Base-by-base conservation (phyloP, 2,888 invertebrate species). In the Dione vanillae region DNA sequence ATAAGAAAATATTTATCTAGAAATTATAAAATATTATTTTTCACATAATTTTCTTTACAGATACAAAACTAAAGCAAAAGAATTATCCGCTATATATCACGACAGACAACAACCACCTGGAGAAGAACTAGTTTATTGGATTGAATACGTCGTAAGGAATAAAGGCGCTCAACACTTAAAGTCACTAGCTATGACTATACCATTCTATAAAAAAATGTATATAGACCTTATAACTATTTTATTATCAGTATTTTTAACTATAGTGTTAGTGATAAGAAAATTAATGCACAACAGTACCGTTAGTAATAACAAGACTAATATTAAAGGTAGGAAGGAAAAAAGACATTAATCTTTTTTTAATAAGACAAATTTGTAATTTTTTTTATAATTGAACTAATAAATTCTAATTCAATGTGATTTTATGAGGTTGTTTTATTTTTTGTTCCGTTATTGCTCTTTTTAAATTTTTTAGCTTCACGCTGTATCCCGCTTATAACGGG, bases 81-180 rank as follows among this genome's bases (percentile, higher is more conserved):
- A 79, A 19, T 62, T 79, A 7, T 80, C 81, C 0, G 37, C 59
- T 2, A 70, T 81, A 7, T 82, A 78, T 73, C 79, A 82, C 72
- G 74, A 81, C 56, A 75, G 81, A 7, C 74, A 75, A 0, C 61
- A 70, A 19, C 6, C 75, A 6, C 80, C 82, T 7, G 75, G 73
- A 0, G 58, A 35, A 1, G 80, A 81, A 5, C 94, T 95, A 20
- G 86, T 94, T 37, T 78, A 78, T 58, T 80, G 82, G 80, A 78
- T 78, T 54, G 77, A 80, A 41, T 76, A 79, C 65, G 80, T 80
- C 20, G 65, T 77, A 10, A 59, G 43, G 10, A 79, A 79, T 0
- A 41, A 69, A 0, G 81, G 81, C 2, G 82, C 81, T 1, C 71
- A 71, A 10, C 78, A 79, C 64, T 76, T 80, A 14, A 75, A 78